Evolutionary conservation across 2,113 vertebrate genomes (phyloP).

Genomic region (Pogona vitticeps): DNA sequence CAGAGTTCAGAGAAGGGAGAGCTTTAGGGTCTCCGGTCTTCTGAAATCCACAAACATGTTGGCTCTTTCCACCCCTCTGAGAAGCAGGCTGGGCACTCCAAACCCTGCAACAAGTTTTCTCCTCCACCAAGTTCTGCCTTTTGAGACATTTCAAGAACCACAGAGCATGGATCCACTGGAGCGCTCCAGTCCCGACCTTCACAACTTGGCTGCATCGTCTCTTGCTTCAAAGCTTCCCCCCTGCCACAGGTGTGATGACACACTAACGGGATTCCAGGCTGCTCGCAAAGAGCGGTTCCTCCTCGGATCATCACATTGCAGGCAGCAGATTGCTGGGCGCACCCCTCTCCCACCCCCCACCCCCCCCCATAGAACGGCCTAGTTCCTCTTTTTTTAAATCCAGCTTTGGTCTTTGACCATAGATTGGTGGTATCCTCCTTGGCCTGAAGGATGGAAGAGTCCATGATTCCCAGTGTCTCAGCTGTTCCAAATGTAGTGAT

Average conservation of each 20-base stretch:
- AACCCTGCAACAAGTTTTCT: not conserved
- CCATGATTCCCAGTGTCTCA: not conserved
- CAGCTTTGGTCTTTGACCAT: constrained; percentile 22
- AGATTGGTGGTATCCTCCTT: constrained; percentile 10
- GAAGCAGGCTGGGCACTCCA: not conserved
- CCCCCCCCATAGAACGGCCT: not conserved
- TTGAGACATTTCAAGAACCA: not conserved
- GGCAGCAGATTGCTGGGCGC: not conserved
- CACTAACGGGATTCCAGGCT: not conserved
- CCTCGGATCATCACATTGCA: not conserved
- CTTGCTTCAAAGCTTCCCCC: not conserved
- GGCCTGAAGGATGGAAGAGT: not conserved
- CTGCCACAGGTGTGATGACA: not conserved
- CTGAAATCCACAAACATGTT: not conserved
- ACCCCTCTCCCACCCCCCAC: not conserved
- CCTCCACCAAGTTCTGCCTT: not conserved
- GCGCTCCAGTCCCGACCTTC: not conserved
- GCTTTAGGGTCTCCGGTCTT: not conserved
- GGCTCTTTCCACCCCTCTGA: not conserved
- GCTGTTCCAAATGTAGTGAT: not conserved
- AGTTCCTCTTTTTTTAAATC: not conserved
- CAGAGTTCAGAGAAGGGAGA: not conserved
- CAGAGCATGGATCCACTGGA: not conserved
- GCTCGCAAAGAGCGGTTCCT: not conserved
- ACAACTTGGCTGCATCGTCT: not conserved